Conservation (phyloP, 1,140 invertebrate species). For the Adelges cooleyi region DNA sequence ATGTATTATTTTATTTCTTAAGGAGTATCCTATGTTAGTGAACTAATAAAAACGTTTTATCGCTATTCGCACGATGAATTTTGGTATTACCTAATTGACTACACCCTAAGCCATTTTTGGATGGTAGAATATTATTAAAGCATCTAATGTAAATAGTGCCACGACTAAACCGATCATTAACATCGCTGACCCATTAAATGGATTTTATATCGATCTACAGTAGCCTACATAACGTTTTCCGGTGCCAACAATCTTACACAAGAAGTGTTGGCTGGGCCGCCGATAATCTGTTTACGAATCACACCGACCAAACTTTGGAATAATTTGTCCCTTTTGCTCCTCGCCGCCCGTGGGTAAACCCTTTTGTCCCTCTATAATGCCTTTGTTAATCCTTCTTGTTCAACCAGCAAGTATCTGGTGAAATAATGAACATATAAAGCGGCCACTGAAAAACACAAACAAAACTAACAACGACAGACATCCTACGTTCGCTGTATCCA, state of each 20-base stretch:
- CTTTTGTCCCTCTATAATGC: constrained; percentile 10
- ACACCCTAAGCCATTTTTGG: too few species aligned
- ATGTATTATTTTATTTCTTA: too few species aligned
- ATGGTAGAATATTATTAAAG: not conserved
- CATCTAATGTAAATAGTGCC: too few species aligned
- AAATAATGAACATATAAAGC: constrained; percentile 1
- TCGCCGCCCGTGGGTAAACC: not conserved
- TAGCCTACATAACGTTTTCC: not conserved
- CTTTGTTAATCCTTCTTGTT: constrained; percentile 16
- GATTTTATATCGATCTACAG: too few species aligned
- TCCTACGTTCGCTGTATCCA: too few species aligned
- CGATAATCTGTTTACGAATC: constrained; percentile 23
- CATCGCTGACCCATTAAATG: too few species aligned
- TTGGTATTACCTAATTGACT: too few species aligned
- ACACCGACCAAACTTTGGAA: constrained; percentile 9
- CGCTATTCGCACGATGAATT: too few species aligned
- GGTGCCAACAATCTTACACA: constrained; percentile 4
- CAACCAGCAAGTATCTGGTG: not conserved
- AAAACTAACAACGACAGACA: too few species aligned
- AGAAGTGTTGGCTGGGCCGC: not conserved
- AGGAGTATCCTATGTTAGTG: too few species aligned
- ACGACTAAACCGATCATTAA: too few species aligned
- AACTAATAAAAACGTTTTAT: too few species aligned
- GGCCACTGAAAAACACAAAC: not conserved
- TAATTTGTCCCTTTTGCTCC: constrained; percentile 19